Evolutionary conservation across 1,140 invertebrate genomes (phyloP).

Genomic region (Berghia stephanieae): DNA sequence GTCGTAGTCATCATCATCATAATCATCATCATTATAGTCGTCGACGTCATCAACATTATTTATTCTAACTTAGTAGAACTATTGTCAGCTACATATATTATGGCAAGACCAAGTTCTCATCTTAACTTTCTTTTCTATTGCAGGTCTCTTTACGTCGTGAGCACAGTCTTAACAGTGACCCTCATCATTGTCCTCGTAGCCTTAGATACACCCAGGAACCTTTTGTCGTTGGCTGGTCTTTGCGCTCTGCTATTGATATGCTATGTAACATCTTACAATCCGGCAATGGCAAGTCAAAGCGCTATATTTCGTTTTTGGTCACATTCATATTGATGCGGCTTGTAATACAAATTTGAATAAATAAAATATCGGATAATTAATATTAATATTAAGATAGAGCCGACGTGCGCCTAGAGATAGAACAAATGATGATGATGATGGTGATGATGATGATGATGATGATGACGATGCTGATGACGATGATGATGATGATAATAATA

Average conservation of each 20-base stretch:
- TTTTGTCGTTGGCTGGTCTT: constrained; percentile 56
- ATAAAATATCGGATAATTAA: no score
- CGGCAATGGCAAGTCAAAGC: constrained; percentile 48
- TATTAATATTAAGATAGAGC: no score
- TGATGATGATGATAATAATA: no score
- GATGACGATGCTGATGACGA: no score
- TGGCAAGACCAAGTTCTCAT: no score
- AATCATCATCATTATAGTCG: not conserved
- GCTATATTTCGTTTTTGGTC: no score
- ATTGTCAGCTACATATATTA: not conserved
- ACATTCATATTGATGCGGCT: no score
- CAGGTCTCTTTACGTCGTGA: constrained; percentile 43
- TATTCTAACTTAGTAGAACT: not conserved
- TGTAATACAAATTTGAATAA: no score
- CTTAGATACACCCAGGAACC: constrained; percentile 51
- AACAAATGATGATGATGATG: no score
- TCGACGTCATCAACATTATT: not conserved
- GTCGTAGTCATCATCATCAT: not conserved
- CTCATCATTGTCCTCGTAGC: constrained; percentile 59
- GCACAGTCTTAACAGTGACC: constrained; percentile 42
- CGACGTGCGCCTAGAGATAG: no score
- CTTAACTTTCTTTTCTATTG: not conserved
- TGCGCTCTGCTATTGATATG: constrained; percentile 54
- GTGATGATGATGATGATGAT: no score
- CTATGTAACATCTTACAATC: constrained; percentile 57